phyloP scores from a whole-genome alignment of 2,797 vertebrate species.

The Sebastes dallii region DNA sequence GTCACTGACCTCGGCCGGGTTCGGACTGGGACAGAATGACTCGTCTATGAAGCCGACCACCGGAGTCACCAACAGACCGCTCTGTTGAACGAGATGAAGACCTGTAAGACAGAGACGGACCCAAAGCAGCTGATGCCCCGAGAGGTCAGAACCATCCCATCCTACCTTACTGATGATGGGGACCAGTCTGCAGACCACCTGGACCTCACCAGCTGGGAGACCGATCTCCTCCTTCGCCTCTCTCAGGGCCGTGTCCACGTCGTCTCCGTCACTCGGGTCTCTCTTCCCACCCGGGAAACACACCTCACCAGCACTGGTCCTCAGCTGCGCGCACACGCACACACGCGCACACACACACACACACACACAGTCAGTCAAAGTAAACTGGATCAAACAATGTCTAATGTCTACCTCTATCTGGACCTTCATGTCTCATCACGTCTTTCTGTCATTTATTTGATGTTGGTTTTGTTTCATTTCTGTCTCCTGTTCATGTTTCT shows the following conservation, averaged over 20 bases:
- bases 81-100: constrained; percentile 67
- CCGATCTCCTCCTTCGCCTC: constrained; percentile 94
- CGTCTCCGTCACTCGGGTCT: constrained; percentile 85
- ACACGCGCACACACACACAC: too few relatives aligned
- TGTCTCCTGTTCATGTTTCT: too few relatives aligned
- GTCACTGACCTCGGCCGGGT: constrained; percentile 89
- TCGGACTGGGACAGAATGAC: constrained; percentile 85
- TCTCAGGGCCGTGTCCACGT: constrained; percentile 89
- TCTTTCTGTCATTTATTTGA: too few relatives aligned
- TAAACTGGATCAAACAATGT: too few relatives aligned
- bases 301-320: constrained; percentile 88
- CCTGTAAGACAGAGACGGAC: neutral
- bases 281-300: constrained; percentile 94
- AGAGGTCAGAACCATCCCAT: neutral
- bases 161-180: constrained; percentile 84
- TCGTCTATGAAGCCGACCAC: constrained; percentile 91
- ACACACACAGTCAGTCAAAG: too few relatives aligned
- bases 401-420: too few relatives aligned
- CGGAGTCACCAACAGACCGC: constrained; percentile 84
- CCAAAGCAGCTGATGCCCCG: neutral
- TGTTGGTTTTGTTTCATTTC: too few relatives aligned
- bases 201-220: constrained; percentile 82
- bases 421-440: too few relatives aligned
- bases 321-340: constrained; percentile 78
- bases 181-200: constrained; percentile 87